A percentile compares a stretch with the other conserved stretches of the same genome.
Evolutionary conservation across 2,797 vertebrate species (phyloP).

Genomic region (Alectoris magna): DNA sequence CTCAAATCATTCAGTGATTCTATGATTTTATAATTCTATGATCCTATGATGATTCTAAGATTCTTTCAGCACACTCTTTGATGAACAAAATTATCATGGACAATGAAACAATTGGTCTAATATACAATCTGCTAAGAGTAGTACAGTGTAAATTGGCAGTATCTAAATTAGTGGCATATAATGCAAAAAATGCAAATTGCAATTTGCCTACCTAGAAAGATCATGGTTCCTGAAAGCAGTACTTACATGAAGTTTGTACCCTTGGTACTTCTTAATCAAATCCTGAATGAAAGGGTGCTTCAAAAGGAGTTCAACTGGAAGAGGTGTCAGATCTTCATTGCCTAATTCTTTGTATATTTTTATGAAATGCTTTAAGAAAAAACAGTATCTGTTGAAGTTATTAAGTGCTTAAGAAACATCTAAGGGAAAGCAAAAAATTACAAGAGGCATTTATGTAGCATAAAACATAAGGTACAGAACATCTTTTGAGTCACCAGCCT

Average conservation of each 20-base stretch:
- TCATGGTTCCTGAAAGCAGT: conserved; percentile 24
- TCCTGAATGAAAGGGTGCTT: conserved; percentile 85
- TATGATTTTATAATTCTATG: no score
- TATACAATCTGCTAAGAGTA: background rate
- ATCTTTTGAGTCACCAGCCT: conserved; percentile 45
- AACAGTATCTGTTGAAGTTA: background rate
- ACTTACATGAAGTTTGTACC: conserved; percentile 86
- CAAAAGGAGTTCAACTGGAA: conserved; percentile 82
- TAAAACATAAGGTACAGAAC: background rate
- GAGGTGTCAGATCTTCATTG: conserved; percentile 72
- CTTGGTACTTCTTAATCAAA: conserved; percentile 80
- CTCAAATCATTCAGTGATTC: background rate
- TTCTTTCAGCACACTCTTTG: background rate
- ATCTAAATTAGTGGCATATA: background rate
- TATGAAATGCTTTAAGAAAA: conserved; percentile 78
- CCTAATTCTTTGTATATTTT: conserved; percentile 84
- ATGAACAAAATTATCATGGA: background rate
- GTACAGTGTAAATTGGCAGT: background rate
- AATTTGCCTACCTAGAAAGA: background rate
- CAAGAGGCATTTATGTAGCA: background rate
- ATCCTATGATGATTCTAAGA: background rate
- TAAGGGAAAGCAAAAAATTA: background rate
- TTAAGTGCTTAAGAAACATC: background rate
- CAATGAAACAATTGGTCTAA: background rate
- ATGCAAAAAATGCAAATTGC: background rate